Conservation (phyloP, 2,888 invertebrate genomes). For the Heliconius erato region DNA sequence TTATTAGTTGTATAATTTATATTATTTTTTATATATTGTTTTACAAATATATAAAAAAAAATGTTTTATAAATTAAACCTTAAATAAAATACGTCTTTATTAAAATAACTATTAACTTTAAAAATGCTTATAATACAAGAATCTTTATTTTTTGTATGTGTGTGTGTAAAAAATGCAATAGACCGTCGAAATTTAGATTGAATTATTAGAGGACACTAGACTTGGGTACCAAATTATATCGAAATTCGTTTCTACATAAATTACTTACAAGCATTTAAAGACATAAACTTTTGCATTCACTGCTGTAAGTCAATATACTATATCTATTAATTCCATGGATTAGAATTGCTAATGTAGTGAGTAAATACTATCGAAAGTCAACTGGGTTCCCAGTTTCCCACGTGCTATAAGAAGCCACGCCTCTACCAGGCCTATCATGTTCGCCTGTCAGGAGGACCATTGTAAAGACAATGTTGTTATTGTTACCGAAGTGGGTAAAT, state of each 20-base stretch:
- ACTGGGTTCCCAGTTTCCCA: constrained; percentile 56
- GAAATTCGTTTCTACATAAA: background rate
- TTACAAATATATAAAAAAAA: no score
- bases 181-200: no score
- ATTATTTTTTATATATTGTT: no score
- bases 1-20: no score
- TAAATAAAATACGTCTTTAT: background rate
- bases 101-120: background rate
- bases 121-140: no score
- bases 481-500: constrained; percentile 43
- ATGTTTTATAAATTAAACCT: background rate
- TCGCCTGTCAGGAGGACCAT: constrained; percentile 63
- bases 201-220: no score
- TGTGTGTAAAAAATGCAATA: no score
- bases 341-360: constrained; percentile 26
- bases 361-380: constrained; percentile 53
- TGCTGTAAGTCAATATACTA: background rate
- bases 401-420: constrained; percentile 63
- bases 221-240: background rate
- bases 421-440: constrained; percentile 69
- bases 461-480: constrained; percentile 47
- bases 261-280: background rate
- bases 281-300: background rate
- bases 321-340: background rate
- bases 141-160: no score